Conservation (phyloP, 2,888 invertebrate genomes). For the Agrochola litura region DNA sequence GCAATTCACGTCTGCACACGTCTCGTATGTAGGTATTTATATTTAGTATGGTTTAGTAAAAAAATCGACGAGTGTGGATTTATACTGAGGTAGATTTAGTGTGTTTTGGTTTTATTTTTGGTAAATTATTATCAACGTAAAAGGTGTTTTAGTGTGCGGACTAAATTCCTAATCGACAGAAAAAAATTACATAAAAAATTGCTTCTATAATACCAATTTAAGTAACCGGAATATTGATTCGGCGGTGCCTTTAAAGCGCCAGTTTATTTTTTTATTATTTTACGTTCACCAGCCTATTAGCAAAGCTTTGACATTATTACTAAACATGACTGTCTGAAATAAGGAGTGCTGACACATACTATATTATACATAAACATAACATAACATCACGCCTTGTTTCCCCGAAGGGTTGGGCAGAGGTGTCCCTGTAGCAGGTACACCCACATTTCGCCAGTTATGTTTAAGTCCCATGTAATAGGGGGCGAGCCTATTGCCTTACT, state of each 20-base stretch:
- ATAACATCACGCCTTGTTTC: too few species aligned
- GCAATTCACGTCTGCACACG: slow-evolving; percentile 74
- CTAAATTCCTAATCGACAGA: neutral
- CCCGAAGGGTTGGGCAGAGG: too few species aligned
- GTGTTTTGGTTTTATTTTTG: neutral
- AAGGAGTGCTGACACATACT: neutral
- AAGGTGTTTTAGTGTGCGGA: neutral
- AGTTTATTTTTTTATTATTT: neutral
- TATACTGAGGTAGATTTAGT: slow-evolving; percentile 29
- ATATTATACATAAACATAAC: too few species aligned
- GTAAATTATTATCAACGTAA: neutral
- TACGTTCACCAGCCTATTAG: neutral
- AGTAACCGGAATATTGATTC: neutral
- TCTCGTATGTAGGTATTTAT: slow-evolving; percentile 60
- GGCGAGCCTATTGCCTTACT: too few species aligned
- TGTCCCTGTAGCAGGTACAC: too few species aligned
- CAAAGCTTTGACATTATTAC: neutral
- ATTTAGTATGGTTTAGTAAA: slow-evolving; percentile 63
- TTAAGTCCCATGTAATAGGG: too few species aligned
- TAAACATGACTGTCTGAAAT: neutral
- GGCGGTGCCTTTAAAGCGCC: neutral
- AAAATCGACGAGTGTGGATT: slow-evolving; percentile 37
- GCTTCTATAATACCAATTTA: neutral
- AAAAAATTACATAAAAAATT: neutral
- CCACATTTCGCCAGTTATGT: too few species aligned